Evolutionary conservation across 2,797 vertebrate species (phyloP).

Genomic region (Eidolon dupreanum): DNA sequence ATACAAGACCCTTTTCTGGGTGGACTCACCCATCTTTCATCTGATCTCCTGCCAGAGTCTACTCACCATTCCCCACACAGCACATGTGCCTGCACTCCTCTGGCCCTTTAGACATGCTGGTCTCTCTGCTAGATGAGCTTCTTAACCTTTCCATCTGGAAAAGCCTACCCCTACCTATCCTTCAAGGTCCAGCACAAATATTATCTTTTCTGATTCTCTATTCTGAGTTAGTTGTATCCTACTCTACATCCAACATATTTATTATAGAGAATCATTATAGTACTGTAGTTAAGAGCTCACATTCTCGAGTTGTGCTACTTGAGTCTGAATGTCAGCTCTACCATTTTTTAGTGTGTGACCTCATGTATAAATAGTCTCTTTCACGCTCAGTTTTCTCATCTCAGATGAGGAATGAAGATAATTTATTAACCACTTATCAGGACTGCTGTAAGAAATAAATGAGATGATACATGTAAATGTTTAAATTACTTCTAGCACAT

Average conservation of each 20-base stretch:
- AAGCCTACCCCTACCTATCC: background rate
- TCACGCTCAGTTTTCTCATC: background rate
- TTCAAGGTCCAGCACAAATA: background rate
- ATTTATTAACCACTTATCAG: background rate
- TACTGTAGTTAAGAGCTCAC: background rate
- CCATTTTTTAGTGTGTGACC: background rate
- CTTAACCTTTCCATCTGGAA: background rate
- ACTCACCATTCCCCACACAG: background rate
- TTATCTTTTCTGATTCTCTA: background rate
- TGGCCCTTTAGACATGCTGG: background rate
- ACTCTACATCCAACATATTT: background rate
- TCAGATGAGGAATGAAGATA: conserved; percentile 31
- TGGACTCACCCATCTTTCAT: background rate
- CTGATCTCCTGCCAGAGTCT: background rate
- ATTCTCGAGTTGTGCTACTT: background rate
- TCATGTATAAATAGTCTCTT: background rate
- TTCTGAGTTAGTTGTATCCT: background rate
- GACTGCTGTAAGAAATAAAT: conserved; percentile 7
- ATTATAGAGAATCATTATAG: background rate
- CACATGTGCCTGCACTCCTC: background rate
- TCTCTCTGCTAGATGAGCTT: background rate
- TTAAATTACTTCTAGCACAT: background rate
- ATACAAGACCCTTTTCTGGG: background rate
- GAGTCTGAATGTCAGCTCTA: background rate
- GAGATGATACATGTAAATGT: background rate